Percentiles rank a stretch among this genome's conserved stretches.
These are phyloP conservation scores for Helicoverpa assulta DNA, from an alignment of 2,888 invertebrate genomes.

Conservation along the genomic window DNA sequence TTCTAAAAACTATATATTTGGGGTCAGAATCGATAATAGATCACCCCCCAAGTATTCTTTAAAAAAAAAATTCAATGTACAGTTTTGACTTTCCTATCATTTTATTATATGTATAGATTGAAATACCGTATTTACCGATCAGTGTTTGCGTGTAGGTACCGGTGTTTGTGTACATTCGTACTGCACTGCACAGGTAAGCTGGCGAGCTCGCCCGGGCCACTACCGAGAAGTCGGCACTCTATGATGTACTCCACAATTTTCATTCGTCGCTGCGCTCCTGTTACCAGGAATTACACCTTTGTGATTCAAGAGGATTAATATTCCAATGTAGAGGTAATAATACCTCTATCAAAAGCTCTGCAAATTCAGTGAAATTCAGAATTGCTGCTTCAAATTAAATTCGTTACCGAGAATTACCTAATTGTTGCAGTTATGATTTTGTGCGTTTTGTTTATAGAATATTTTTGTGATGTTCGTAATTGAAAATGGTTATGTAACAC, in stretches of 20 bases:
- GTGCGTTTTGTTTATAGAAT: not conserved
- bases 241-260: slow-evolving; percentile 13
- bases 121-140: slow-evolving; percentile 38
- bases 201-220: slow-evolving; percentile 40
- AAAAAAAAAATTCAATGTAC: no score
- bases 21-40: no score
- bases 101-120: no score
- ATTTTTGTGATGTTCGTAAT: not conserved
- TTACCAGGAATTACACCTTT: slow-evolving; percentile 43
- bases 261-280: slow-evolving; percentile 20
- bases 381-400: slow-evolving; percentile 16
- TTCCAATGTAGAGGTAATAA: slow-evolving; percentile 23
- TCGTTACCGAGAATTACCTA: slow-evolving; percentile 16
- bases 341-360: slow-evolving; percentile 10
- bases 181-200: not conserved
- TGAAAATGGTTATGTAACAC: not conserved
- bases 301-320: slow-evolving; percentile 25
- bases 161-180: slow-evolving; percentile 6
- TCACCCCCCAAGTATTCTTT: no score
- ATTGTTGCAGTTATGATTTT: slow-evolving; percentile 3
- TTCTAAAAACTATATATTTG: no score
- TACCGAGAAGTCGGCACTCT: slow-evolving; percentile 13
- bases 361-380: not conserved
- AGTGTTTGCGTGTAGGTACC: slow-evolving; percentile 25
- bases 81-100: no score